Percentiles rank a stretch among this genome's conserved stretches.
Conservation (phyloP, 2,797 vertebrate genomes). For the Numenius phaeopus region DNA sequence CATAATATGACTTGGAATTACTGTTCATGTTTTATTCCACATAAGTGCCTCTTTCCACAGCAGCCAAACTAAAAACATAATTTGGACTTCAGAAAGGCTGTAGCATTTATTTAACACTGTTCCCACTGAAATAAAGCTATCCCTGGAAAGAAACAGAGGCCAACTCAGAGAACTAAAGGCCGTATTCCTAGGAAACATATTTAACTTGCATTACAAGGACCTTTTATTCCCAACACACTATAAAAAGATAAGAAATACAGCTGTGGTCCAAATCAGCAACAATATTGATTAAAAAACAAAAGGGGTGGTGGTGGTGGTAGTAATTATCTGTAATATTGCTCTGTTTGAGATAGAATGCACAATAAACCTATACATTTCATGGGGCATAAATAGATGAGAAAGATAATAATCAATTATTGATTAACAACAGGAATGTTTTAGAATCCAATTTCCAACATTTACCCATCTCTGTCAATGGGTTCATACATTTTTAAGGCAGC, state of each 20-base stretch:
- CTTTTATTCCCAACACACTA: background rate
- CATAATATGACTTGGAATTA: background rate
- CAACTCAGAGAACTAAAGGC: background rate
- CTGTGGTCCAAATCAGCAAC: background rate
- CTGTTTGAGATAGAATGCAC: background rate
- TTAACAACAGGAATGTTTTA: background rate
- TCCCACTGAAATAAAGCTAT: background rate
- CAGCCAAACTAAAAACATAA: background rate
- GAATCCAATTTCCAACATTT: background rate
- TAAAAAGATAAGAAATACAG: background rate
- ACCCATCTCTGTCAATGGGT: background rate
- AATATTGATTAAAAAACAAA: background rate
- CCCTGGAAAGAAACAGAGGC: background rate
- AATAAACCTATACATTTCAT: background rate
- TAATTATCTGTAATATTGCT: background rate
- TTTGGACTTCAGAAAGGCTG: background rate
- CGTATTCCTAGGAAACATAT: background rate
- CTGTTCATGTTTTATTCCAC: background rate
- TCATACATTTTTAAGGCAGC: background rate
- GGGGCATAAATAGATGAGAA: background rate
- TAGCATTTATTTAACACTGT: background rate
- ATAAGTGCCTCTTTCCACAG: background rate
- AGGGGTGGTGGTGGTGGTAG: accelerated
- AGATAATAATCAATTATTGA: background rate
- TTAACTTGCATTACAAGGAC: background rate